Conservation (phyloP, 2,797 vertebrate species). For the Gymnodraco acuticeps region DNA sequence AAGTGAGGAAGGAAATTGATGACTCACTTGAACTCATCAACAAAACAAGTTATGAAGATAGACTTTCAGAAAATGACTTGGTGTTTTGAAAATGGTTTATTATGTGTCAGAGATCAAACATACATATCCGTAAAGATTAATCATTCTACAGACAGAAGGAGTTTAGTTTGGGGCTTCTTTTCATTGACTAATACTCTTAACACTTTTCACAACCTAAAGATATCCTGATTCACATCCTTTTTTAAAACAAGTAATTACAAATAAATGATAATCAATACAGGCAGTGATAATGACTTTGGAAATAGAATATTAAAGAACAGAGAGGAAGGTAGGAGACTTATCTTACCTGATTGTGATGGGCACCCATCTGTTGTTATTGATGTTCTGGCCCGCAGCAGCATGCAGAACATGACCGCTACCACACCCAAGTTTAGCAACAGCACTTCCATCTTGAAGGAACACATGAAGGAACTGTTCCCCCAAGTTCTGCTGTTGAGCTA, state of each 20-base stretch:
- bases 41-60: not conserved
- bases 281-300: not conserved
- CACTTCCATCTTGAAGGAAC: conserved; percentile 87
- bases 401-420: conserved; percentile 79
- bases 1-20: not conserved
- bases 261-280: not conserved
- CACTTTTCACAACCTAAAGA: not conserved
- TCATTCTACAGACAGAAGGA: not conserved
- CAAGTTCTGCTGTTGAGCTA: conserved; percentile 85
- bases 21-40: not conserved
- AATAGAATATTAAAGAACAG: not conserved
- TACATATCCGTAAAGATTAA: not conserved
- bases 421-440: conserved; percentile 83
- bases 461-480: conserved; percentile 88
- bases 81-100: not conserved
- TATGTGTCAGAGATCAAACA: not conserved
- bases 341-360: conserved; percentile 84
- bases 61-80: not conserved
- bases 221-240: not conserved
- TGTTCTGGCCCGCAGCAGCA: conserved; percentile 72
- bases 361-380: conserved; percentile 79
- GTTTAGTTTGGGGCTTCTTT: not conserved
- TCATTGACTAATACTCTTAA: not conserved
- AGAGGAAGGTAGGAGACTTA: conserved; percentile 18
- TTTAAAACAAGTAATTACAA: not conserved